Evolutionary conservation across 1,140 invertebrate genomes (phyloP).

Genomic region (Laupala kohalensis): DNA sequence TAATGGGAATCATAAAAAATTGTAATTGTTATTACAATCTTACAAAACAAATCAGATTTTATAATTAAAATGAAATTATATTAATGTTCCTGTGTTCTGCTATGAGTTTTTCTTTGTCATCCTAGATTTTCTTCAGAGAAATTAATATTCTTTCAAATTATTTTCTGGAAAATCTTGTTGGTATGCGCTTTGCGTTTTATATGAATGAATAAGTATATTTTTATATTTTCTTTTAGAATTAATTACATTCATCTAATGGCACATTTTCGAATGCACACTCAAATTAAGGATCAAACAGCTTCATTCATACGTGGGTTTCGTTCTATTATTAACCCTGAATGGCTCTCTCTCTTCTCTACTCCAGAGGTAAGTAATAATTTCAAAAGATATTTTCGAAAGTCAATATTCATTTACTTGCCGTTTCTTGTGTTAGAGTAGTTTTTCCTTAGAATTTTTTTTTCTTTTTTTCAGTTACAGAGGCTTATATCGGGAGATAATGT

Average conservation of each 20-base stretch:
- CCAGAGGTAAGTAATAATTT: slow-evolving; percentile 60
- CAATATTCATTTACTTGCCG: background rate
- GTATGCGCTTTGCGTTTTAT: background rate
- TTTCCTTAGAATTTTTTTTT: background rate
- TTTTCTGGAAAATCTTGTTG: slow-evolving; percentile 11
- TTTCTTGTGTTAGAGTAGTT: background rate
- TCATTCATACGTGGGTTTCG: slow-evolving; percentile 94
- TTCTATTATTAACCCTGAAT: slow-evolving; percentile 88
- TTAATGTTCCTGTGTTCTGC: too few relatives aligned
- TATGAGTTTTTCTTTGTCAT: too few relatives aligned
- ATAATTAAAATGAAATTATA: too few relatives aligned
- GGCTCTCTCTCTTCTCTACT: slow-evolving; percentile 90
- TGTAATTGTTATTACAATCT: too few relatives aligned
- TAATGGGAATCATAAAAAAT: too few relatives aligned
- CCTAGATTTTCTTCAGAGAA: background rate
- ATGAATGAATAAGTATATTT: slow-evolving; percentile 6
- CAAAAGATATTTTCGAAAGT: background rate
- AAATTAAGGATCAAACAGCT: slow-evolving; percentile 91
- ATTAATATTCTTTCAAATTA: background rate
- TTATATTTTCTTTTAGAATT: slow-evolving; percentile 53
- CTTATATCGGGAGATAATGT: slow-evolving; percentile 85
- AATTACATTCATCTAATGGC: slow-evolving; percentile 98
- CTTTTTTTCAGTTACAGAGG: slow-evolving; percentile 52
- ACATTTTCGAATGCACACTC: slow-evolving; percentile 92
- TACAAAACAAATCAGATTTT: too few relatives aligned